phyloP scores from a whole-genome alignment of 2,797 vertebrate species.

The Malurus splendens region DNA sequence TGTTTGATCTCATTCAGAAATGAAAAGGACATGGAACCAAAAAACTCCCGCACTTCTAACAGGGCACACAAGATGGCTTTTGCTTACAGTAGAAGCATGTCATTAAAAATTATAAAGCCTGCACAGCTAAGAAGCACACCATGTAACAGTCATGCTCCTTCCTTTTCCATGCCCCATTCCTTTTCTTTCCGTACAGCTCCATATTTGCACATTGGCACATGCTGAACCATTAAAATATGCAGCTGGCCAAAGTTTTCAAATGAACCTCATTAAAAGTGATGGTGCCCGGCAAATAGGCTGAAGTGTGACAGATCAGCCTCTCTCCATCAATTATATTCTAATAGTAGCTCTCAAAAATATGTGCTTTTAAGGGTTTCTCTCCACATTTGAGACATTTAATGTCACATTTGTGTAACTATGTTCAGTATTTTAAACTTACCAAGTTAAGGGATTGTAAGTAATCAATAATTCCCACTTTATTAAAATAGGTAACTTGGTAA shows the following conservation, averaged over 20 bases:
- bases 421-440: not conserved
- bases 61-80: not conserved
- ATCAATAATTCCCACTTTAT: not conserved
- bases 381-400: not conserved
- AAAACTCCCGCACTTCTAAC: not conserved
- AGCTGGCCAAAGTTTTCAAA: conserved; percentile 42
- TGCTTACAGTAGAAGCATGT: not conserved
- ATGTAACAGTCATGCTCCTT: not conserved
- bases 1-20: not conserved
- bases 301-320: not conserved
- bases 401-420: accelerated
- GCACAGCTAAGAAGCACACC: not conserved
- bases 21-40: not conserved
- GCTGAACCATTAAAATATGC: conserved; percentile 20
- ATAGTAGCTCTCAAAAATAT: not conserved
- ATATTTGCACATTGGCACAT: conserved; percentile 23
- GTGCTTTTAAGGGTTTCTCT: not conserved
- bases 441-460: not conserved
- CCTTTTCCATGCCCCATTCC: not conserved
- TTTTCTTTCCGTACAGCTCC: not conserved
- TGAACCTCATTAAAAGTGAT: conserved; percentile 38
- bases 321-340: not conserved
- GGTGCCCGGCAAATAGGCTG: not conserved
- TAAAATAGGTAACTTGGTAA: not conserved
- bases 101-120: not conserved